Percentiles rank a stretch among this genome's conserved stretches.
Conservation (phyloP, 1,140 invertebrate species). For the Diachasma alloeum region DNA sequence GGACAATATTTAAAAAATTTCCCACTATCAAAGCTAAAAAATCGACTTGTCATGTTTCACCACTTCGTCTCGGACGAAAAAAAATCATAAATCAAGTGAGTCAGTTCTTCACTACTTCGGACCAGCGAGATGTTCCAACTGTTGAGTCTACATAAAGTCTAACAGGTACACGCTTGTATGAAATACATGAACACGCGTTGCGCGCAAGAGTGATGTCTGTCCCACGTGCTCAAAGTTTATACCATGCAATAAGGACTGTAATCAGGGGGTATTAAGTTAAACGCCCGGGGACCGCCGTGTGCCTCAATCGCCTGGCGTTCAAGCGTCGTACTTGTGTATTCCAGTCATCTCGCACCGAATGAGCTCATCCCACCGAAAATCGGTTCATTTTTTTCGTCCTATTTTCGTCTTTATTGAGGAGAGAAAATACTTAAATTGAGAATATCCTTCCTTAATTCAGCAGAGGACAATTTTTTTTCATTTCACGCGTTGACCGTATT, state of each 20-base stretch:
- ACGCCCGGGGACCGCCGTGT: not conserved
- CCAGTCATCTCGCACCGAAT: not conserved
- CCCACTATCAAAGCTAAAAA: too few relatives aligned
- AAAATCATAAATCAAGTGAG: too few relatives aligned
- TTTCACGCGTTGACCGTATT: too few relatives aligned
- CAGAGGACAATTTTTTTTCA: not conserved
- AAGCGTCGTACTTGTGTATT: not conserved
- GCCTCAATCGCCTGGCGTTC: not conserved
- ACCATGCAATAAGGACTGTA: constrained; percentile 14
- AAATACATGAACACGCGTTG: not conserved
- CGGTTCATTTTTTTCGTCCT: not conserved
- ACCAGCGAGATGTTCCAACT: not conserved
- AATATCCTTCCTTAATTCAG: too few relatives aligned
- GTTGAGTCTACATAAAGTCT: not conserved
- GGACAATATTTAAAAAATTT: too few relatives aligned
- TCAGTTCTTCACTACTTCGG: not conserved
- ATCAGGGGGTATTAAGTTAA: constrained; percentile 21
- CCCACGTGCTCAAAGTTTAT: constrained; percentile 10
- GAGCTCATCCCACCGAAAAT: not conserved
- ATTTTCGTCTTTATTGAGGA: not conserved
- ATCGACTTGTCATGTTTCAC: too few relatives aligned
- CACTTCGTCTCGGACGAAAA: too few relatives aligned
- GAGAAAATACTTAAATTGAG: too few relatives aligned
- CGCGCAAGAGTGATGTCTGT: not conserved
- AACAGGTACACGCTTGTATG: not conserved